A percentile compares a stretch with the other conserved stretches of the same genome.
Conservation (phyloP, 64 coral and sea anemone genomes). For the Trachythela sp. region DNA sequence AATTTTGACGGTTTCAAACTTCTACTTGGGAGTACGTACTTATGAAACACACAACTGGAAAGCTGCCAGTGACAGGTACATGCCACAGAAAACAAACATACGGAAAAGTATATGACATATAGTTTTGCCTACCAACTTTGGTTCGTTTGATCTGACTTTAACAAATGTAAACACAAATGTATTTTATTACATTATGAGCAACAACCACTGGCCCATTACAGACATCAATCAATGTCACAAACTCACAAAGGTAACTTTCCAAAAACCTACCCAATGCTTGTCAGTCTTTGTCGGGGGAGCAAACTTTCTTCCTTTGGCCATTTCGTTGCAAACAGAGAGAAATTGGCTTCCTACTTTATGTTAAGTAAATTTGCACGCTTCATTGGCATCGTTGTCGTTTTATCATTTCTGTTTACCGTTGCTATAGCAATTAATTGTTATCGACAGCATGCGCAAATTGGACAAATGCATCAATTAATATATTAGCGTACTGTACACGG, state of each 20-base stretch:
- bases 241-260: not conserved
- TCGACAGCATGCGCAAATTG: not conserved
- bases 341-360: not conserved
- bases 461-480: not conserved
- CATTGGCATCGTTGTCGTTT: not conserved
- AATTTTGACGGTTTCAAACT: no score
- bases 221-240: no score
- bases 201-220: no score
- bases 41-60: no score
- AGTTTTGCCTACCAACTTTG: no score
- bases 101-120: no score
- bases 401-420: not conserved
- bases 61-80: no score
- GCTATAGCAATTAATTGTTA: not conserved
- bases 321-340: not conserved
- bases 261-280: not conserved
- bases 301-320: not conserved
- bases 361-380: not conserved
- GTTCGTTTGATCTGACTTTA: no score
- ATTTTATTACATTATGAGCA: no score
- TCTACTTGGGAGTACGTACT: no score
- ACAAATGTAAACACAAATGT: no score
- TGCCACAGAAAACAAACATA: no score
- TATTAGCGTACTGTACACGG: not conserved
- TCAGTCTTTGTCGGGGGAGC: not conserved